A percentile compares a stretch with the other conserved stretches of the same genome.
Conservation (phyloP, 2,797 vertebrate genomes). For the Petrocephalus schoutedeni region DNA sequence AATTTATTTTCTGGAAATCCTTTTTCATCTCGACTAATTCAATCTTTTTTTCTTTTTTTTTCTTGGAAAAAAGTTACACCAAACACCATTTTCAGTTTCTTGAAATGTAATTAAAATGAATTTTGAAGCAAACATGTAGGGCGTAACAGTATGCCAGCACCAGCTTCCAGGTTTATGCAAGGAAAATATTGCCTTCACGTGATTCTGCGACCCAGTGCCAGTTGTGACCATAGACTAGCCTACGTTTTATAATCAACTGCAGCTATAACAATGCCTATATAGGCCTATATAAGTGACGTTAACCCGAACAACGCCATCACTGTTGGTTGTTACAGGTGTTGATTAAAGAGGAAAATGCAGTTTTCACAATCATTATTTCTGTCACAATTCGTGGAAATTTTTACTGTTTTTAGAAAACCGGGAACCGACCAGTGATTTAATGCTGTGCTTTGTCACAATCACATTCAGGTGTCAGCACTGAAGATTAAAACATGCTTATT, state of each 20-base stretch:
- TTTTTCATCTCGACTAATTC: constrained; percentile 18
- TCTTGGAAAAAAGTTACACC: neutral
- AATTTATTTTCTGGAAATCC: constrained; percentile 30
- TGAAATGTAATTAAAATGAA: constrained; percentile 18
- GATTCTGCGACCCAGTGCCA: constrained; percentile 27
- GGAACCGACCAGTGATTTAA: constrained; percentile 21
- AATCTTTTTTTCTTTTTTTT: neutral
- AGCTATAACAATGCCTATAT: neutral
- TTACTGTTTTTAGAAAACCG: neutral
- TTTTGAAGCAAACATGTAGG: constrained; percentile 23
- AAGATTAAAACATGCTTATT: constrained; percentile 24
- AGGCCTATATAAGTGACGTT: neutral
- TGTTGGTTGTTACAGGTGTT: neutral
- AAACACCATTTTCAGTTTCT: constrained; percentile 2
- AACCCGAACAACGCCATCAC: neutral
- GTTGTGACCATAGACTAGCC: constrained; percentile 14
- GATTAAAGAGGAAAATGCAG: neutral
- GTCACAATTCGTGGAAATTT: neutral
- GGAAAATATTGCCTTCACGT: constrained; percentile 32
- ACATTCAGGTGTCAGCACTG: constrained; percentile 6
- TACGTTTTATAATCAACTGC: neutral
- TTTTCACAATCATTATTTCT: neutral
- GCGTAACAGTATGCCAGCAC: constrained; percentile 22
- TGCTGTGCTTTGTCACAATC: constrained; percentile 19
- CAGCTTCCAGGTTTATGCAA: constrained; percentile 27